These are phyloP conservation scores for Zingel zingel DNA, from an alignment of 2,113 vertebrate genomes.

Conservation along the genomic window DNA sequence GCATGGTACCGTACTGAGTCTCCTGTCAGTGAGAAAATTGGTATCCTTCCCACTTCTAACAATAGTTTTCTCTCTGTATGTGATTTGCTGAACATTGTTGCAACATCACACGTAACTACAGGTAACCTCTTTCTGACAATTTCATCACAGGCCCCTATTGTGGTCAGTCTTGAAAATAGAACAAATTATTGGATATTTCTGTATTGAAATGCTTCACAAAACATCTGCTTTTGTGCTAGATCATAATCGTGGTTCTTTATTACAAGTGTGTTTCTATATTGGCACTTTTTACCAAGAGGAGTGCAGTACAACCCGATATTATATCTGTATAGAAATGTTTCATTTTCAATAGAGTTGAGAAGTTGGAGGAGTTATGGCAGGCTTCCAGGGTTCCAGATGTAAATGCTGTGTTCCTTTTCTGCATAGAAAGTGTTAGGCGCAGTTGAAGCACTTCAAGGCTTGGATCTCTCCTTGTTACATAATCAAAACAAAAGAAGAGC, in stretches of 20 bases:
- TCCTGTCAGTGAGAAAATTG: slow-evolving; percentile 49
- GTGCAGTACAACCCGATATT: background rate
- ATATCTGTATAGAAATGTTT: slow-evolving; percentile 4
- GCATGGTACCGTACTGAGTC: slow-evolving; percentile 16
- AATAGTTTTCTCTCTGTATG: slow-evolving; percentile 45
- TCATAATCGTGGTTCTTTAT: background rate
- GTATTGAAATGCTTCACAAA: slow-evolving; percentile 14
- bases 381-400: background rate
- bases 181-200: slow-evolving; percentile 26
- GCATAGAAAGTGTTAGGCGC: background rate
- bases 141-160: slow-evolving; percentile 47
- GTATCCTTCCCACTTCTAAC: slow-evolving; percentile 44
- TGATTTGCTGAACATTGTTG: slow-evolving; percentile 52
- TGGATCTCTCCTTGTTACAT: background rate
- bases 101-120: slow-evolving; percentile 47
- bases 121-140: slow-evolving; percentile 52
- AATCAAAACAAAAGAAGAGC: background rate
- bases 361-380: background rate
- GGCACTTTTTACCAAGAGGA: background rate
- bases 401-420: background rate
- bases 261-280: slow-evolving; percentile 5
- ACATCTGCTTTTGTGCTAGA: slow-evolving; percentile 22
- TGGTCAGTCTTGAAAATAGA: slow-evolving; percentile 27
- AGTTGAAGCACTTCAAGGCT: background rate
- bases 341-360: background rate